phyloP scores from a whole-genome alignment of 2,888 invertebrate species.

The Abscondita cerata region DNA sequence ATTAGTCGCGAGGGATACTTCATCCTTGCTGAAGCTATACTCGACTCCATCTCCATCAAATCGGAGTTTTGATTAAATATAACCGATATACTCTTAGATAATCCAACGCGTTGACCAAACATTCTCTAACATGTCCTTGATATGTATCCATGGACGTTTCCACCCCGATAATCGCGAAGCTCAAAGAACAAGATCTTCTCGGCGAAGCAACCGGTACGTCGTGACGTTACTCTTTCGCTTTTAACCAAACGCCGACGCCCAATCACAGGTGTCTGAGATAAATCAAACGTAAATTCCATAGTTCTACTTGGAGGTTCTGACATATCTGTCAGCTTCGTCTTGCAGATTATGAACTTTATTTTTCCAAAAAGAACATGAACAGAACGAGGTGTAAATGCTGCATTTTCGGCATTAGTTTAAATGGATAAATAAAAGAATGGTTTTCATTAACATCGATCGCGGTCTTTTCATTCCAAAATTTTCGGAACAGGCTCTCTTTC shows the following conservation, averaged over 20 bases:
- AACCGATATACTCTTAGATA: constrained; percentile 98
- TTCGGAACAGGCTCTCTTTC: too few species aligned
- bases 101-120: constrained; percentile 94
- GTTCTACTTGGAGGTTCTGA: too few species aligned
- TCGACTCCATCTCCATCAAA: constrained; percentile 92
- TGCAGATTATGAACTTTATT: too few species aligned
- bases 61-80: constrained; percentile 99
- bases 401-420: too few species aligned
- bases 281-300: constrained; percentile 96
- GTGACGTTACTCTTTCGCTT: too few species aligned
- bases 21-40: constrained; percentile 96
- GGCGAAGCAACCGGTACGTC: constrained; percentile 75
- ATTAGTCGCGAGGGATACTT: constrained; percentile 81
- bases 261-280: constrained; percentile 92
- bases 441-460: too few species aligned
- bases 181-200: constrained; percentile 81
- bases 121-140: constrained; percentile 93
- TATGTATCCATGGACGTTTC: constrained; percentile 90
- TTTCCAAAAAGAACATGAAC: too few species aligned
- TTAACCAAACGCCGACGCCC: constrained; percentile 77
- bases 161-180: constrained; percentile 87
- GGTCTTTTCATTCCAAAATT: too few species aligned
- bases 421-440: too few species aligned
- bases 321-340: too few species aligned
- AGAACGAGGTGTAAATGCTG: too few species aligned